Evolutionary conservation across 2,888 invertebrate species (phyloP), one percentile per base, ranked within the genome.

Genomic region (Polylopha cassiicola): DNA sequence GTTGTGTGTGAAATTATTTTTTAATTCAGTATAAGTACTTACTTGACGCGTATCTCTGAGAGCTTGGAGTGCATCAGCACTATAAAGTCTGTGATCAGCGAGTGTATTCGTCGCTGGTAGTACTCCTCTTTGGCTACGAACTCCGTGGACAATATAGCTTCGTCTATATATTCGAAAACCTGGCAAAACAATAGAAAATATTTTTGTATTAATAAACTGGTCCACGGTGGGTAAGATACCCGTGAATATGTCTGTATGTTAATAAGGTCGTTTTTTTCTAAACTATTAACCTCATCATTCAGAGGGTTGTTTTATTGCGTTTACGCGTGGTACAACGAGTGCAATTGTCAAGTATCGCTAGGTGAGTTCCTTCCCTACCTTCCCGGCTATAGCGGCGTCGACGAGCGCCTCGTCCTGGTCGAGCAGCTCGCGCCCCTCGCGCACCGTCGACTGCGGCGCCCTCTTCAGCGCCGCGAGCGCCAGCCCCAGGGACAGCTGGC

Each of bases 31-130:
- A n/a, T 6, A 20, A 16, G 7, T 8, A 67, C 85, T 74, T 15
- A 86, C 86, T 89, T 86, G 65, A 81, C 80, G 15, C 86, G 70
- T 76, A 86, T 82, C 61, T 86, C 86, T 73, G 84, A 85, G n/a
- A 86, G 75, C 28, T 97, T 97, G 29, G 95, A 88, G 36, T 97
- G 97, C 95, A 97, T 95, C 37, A 94, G 89, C 46, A 94, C 92
- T 29, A 98, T 95, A 59, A 98, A 97, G 77, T 98, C 97, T 0
- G 95, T 95, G 34, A 98, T 87, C 4, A 98, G 82, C 8, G 90
- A 88, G 76, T 98, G 98, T 27, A 97, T 80, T 26, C 95, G 89
- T 11, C 93, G 89, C 55, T 94, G 87, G 61, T 95, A 93, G 68
- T 95, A 96, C 73, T 95, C 93, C 73, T 82, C 88, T 45, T 88